phyloP scores from a whole-genome alignment of 2,888 invertebrate genomes.

The Pedicia rivosa region DNA sequence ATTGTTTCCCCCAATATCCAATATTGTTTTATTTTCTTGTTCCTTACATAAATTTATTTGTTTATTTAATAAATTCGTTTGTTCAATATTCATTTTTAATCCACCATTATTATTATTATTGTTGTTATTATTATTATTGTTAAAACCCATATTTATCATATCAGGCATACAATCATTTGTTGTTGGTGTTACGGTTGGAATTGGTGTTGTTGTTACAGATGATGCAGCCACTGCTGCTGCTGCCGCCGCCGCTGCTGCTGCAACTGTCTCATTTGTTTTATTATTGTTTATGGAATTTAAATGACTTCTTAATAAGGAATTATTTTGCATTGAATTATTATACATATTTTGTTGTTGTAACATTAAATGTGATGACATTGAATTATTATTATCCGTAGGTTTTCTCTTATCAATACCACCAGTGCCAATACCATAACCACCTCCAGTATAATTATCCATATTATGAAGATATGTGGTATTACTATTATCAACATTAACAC shows the following conservation, averaged over 20 bases:
- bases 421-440: no score
- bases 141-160: slow-evolving; percentile 36
- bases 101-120: background rate
- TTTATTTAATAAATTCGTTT: background rate
- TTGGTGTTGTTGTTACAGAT: slow-evolving; percentile 8
- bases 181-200: slow-evolving; percentile 20
- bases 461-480: background rate
- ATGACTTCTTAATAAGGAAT: no score
- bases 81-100: background rate
- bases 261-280: background rate
- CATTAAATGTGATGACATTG: no score
- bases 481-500: no score
- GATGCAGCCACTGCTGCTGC: background rate
- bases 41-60: slow-evolving; percentile 1
- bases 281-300: no score
- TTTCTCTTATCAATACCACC: no score
- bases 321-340: no score
- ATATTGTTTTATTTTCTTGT: background rate
- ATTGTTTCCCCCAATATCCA: no score
- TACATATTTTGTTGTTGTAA: no score
- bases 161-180: slow-evolving; percentile 21
- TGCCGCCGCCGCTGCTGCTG: background rate
- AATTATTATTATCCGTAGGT: no score
- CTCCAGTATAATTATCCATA: slow-evolving; percentile 1
- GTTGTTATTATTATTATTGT: slow-evolving; percentile 17